Evolutionary conservation across 2,888 invertebrate genomes (phyloP), one percentile per base, ranked within the genome.

Genomic region (Caenorhabditis sulstoni): DNA sequence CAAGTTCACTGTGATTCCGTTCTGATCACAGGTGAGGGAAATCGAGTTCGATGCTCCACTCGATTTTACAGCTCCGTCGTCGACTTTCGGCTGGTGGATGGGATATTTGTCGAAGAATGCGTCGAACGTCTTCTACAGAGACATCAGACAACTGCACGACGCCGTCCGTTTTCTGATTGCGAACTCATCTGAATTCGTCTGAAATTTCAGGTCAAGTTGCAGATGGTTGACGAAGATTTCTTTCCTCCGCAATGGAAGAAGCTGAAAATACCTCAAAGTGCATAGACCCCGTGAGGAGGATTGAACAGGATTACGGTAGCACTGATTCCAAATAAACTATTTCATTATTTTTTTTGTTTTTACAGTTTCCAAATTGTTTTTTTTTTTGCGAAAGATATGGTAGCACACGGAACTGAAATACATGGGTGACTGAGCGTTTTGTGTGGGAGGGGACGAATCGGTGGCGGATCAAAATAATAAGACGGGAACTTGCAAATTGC

Each of bases 321-420:
- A 29, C 4, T 29, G 29, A 5, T 29, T 35, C 59, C 59, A 68
- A 68, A 68, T 68, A 68, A 70, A 61, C 59, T 62, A 71, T 62
- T 71, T 71, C 23, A 70, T 71, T 41, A 22, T 35, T 45, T 37
- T 57, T 49, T 45, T 37, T 45, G 35, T 35, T 55, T 29, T 16
- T 57, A 49, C 49, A 45, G 49, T 23, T 57, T 47, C n/a, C 49
- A 49, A 67, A 57, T 57, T 62, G 47, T 44, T 53, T 59, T 44
- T 61, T 44, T 70, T 53, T 59, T 44, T 61, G 37, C 61, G 61
- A 73, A 73, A 71, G 71, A 71, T 71, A 71, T 71, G 71, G 53
- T 57, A 57, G 62, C 53, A 71, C 71, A 71, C 71, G 71, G 71
- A 71, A 64, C 71, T 71, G 71, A 71, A 71, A 71, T 71, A 62